Base-by-base conservation (phyloP, 2,888 invertebrate species). In the Campoletis raptor region DNA sequence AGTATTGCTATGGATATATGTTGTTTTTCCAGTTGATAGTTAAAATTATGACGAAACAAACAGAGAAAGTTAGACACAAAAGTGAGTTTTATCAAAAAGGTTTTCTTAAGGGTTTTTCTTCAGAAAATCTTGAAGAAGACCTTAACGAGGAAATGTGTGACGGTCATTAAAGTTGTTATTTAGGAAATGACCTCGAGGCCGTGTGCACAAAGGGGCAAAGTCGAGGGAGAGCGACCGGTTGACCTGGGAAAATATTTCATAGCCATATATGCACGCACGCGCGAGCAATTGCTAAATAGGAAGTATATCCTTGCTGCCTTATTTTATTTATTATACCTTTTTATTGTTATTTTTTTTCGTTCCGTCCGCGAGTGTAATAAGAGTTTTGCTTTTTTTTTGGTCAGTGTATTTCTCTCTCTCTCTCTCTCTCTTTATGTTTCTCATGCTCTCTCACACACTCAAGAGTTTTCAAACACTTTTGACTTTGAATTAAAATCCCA, bases 401-500 rank as follows among this genome's bases (percentile, higher is more conserved):
- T 61, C 61, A 61, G 30, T 61, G 30, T 61, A 61, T 61, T 30
- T 18, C 10, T 57, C 79, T 64, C 64, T 18, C 81, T 91, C 88
- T 9, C 36, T 64, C 64, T 64, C 64, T 64, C 15, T 24, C 24
- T 48, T n/a, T n/a, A n/a, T n/a, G n/a, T n/a, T n/a, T n/a, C n/a
- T n/a, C n/a, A n/a, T n/a, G 45, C n/a, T 48, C 37, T 21, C 54
- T 30, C 30, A 30, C 36, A 36, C 87, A 88, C 87, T 85, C 83
- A 57, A 78, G 30, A 86, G 24, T 18, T 21, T 40, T 40, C 36
- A 37, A 61, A 74, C 24, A 42, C n/a, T 61, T 61, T 48, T 88
- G 90, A 90, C 90, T 89, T 86, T 89, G 85, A 89, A 90, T 91
- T 90, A 92, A 92, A 92, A 90, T 92, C 89, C 89, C 89, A 67